These are phyloP conservation scores for Thymallus thymallus DNA, from an alignment of 2,113 vertebrate genomes.

Conservation along the genomic window DNA sequence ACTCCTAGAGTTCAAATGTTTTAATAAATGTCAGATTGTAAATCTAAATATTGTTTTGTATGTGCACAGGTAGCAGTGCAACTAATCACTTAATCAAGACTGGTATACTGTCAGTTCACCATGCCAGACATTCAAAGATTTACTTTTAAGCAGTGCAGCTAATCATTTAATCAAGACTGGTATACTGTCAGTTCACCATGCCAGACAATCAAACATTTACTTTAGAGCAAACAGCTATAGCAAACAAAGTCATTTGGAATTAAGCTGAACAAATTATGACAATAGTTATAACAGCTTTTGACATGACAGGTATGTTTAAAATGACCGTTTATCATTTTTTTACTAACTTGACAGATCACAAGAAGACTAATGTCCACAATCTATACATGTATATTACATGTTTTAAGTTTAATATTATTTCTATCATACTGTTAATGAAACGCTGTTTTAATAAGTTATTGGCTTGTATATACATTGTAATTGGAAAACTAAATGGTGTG, in stretches of 20 bases:
- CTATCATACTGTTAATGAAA: constrained; percentile 15
- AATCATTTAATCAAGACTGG: neutral
- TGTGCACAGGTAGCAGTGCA: neutral
- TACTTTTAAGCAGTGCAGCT: neutral
- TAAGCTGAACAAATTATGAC: no score
- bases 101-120: neutral
- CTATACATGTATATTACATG: neutral
- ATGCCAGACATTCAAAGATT: neutral
- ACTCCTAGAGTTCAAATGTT: neutral
- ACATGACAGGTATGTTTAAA: no score
- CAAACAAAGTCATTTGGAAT: no score
- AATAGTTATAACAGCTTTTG: no score
- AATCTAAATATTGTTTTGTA: neutral
- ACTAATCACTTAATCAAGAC: neutral
- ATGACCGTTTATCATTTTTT: neutral
- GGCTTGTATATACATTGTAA: constrained; percentile 12
- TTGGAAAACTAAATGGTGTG: constrained; percentile 8
- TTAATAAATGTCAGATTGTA: neutral
- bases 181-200: neutral
- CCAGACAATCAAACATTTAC: neutral
- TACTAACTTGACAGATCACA: neutral
- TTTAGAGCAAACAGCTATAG: neutral
- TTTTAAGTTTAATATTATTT: constrained; percentile 5
- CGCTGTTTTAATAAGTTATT: constrained; percentile 2
- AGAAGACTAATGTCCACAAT: neutral